Evolutionary conservation across 1,140 invertebrate genomes (phyloP).

Genomic region (Psix sp.): DNA sequence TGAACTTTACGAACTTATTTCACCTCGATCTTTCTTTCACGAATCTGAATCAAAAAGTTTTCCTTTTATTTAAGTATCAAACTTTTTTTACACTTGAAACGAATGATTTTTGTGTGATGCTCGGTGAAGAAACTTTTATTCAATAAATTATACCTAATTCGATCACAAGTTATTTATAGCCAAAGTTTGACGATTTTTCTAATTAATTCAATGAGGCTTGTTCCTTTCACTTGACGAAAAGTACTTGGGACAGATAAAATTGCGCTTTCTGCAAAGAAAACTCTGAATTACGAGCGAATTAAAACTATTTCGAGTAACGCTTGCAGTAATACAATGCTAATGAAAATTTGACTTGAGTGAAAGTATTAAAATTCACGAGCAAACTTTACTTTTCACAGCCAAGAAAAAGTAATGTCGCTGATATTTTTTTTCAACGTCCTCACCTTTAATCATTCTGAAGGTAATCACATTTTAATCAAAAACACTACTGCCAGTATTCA

Average conservation of each 20-base stretch:
- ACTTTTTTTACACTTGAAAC: too few species aligned
- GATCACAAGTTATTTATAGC: too few species aligned
- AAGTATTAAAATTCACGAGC: slow-evolving; percentile 7
- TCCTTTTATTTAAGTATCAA: too few species aligned
- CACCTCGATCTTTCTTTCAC: too few species aligned
- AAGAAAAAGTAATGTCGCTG: background rate
- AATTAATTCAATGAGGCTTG: slow-evolving; percentile 5
- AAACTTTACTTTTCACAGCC: background rate
- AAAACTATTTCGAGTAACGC: slow-evolving; percentile 25
- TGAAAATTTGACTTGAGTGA: slow-evolving; percentile 30
- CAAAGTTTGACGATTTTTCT: background rate
- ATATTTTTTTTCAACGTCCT: background rate
- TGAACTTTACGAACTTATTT: too few species aligned
- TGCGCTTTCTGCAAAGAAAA: background rate
- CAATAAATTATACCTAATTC: too few species aligned
- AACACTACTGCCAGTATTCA: too few species aligned
- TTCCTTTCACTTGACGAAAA: background rate
- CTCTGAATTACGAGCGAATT: slow-evolving; percentile 14
- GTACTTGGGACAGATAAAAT: slow-evolving; percentile 9
- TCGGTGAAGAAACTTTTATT: too few species aligned
- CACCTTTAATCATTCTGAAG: background rate
- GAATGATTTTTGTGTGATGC: too few species aligned
- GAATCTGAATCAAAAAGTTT: too few species aligned
- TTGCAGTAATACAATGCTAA: slow-evolving; percentile 18
- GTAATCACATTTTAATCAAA: too few species aligned